These are phyloP conservation scores for Diogma glabrata DNA, from an alignment of 2,888 invertebrate species.

Conservation along the genomic window DNA sequence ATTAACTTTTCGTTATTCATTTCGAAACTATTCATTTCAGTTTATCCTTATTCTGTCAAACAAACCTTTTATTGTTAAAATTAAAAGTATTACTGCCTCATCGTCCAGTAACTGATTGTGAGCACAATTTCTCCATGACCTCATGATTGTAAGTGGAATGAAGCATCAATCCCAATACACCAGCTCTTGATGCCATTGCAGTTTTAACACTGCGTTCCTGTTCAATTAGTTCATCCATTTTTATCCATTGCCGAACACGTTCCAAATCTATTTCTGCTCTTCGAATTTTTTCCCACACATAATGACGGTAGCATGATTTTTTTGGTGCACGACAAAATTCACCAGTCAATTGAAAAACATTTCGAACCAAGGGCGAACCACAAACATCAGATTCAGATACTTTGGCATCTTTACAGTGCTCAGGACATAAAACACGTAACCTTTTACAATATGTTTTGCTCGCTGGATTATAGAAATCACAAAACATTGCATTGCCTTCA, in stretches of 20 bases:
- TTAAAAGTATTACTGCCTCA: too few species aligned
- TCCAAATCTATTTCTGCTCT: constrained; percentile 94
- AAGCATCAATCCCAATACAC: constrained; percentile 87
- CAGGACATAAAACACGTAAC: constrained; percentile 89
- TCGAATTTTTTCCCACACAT: constrained; percentile 90
- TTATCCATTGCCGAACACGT: constrained; percentile 80
- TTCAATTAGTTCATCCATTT: constrained; percentile 86
- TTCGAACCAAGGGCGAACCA: constrained; percentile 78
- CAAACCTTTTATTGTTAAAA: too few species aligned
- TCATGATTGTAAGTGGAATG: constrained; percentile 95
- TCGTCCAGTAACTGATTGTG: too few species aligned
- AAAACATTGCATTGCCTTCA: constrained; percentile 94
- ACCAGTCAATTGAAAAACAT: constrained; percentile 73
- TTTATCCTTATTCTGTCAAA: too few species aligned
- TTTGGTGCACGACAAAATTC: constrained; percentile 82
- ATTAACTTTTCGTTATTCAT: too few species aligned
- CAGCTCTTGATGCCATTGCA: constrained; percentile 66
- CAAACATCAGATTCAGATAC: constrained; percentile 81
- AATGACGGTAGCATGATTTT: constrained; percentile 82
- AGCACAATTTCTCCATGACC: constrained; percentile 59
- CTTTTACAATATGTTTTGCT: constrained; percentile 93
- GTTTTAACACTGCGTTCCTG: constrained; percentile 79
- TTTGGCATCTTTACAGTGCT: constrained; percentile 91
- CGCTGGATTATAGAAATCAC: constrained; percentile 84
- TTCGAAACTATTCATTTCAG: too few species aligned